These are phyloP conservation scores for Promerops cafer DNA, from an alignment of 2,113 vertebrate genomes.

Conservation along the genomic window DNA sequence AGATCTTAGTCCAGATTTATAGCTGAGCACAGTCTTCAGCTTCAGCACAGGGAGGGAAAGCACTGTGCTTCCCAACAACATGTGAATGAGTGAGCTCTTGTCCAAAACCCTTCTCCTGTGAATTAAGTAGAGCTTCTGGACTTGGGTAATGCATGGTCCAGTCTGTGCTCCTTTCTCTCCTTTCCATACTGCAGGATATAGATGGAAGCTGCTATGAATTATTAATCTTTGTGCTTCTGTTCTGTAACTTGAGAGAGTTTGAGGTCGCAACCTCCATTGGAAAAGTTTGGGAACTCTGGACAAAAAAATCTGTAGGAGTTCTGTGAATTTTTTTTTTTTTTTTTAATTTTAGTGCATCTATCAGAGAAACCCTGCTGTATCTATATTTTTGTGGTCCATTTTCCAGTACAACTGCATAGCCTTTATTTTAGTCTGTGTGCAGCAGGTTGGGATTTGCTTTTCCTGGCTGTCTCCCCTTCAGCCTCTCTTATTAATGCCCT, in stretches of 20 bases:
- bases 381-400: background rate
- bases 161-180: background rate
- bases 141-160: background rate
- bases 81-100: background rate
- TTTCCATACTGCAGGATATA: background rate
- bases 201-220: conserved; percentile 5
- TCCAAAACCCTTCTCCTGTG: background rate
- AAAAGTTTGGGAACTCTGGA: background rate
- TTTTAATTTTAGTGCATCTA: background rate
- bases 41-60: background rate
- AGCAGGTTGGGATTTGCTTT: conserved; percentile 6
- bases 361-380: background rate
- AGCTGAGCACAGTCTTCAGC: background rate
- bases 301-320: background rate
- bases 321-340: background rate
- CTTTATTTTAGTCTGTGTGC: background rate
- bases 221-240: background rate
- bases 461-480: background rate
- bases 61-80: background rate
- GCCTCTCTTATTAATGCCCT: background rate
- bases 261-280: background rate
- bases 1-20: conserved; percentile 57
- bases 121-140: background rate
- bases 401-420: background rate
- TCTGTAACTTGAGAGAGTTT: background rate